Evolutionary conservation across 2,888 invertebrate species (phyloP).

Genomic region (Conistra vaccinii): DNA sequence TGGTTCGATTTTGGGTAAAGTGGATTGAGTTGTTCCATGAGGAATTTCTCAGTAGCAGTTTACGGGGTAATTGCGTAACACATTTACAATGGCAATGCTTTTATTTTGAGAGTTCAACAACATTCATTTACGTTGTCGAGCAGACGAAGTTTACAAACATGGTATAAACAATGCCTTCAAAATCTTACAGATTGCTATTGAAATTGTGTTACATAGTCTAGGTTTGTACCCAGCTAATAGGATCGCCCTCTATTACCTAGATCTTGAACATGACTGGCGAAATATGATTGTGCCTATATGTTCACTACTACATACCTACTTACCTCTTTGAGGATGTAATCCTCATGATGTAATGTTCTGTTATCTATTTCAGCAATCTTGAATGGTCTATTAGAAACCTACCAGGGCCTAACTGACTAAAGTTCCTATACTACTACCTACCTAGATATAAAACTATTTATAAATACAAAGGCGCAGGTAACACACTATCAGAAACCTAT

Average conservation of each 20-base stretch:
- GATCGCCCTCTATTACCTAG: not conserved
- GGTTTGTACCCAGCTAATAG: not conserved
- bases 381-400: not conserved
- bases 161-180: not conserved
- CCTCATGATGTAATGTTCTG: not conserved
- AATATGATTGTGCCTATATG: no score
- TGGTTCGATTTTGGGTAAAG: no score
- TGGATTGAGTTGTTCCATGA: no score
- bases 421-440: not conserved
- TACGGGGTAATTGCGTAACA: not conserved
- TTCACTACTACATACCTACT: not conserved
- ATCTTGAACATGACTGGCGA: no score
- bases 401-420: not conserved
- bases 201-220: not conserved
- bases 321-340: not conserved
- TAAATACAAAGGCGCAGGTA: conserved; percentile 22
- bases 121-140: not conserved
- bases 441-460: not conserved
- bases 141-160: not conserved
- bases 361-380: not conserved
- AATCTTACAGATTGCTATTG: not conserved
- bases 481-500: not conserved
- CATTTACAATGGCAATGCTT: not conserved
- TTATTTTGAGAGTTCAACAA: not conserved
- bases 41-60: no score